phyloP scores from a whole-genome alignment of 1,140 invertebrate species.

The Aphelenchoides besseyi region DNA sequence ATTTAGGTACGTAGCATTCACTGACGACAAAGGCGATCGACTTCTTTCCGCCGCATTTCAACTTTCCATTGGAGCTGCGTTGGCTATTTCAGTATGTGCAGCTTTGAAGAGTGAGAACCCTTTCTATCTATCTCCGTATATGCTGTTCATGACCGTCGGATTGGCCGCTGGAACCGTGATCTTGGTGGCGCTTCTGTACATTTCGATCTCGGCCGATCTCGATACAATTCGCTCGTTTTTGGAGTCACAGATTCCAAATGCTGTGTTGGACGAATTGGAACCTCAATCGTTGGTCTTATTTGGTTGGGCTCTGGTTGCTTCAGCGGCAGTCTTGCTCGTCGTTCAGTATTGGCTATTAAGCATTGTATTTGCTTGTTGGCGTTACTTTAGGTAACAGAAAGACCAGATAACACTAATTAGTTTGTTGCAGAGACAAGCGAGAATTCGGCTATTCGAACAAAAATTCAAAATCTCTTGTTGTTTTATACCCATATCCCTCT shows the following conservation, averaged over 20 bases:
- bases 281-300: not conserved
- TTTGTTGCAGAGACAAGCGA: not conserved
- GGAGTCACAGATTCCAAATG: conserved; percentile 5
- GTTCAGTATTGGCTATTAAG: conserved; percentile 11
- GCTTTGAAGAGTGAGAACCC: conserved; percentile 18
- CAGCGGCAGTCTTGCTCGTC: not conserved
- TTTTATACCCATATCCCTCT: not conserved
- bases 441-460: conserved; percentile 21
- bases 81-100: not conserved
- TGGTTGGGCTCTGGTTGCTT: conserved; percentile 13
- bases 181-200: conserved; percentile 9
- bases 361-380: conserved; percentile 10
- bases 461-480: not conserved
- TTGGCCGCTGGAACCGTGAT: conserved; percentile 17
- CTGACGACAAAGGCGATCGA: not conserved
- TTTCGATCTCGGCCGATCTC: conserved; percentile 3
- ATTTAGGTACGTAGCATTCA: not conserved
- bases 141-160: conserved; percentile 4
- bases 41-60: conserved; percentile 11
- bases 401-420: not conserved
- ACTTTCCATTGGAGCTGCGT: not conserved
- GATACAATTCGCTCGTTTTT: conserved; percentile 9
- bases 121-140: conserved; percentile 14
- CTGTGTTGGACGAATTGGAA: not conserved
- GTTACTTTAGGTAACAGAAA: not conserved